These are phyloP conservation scores for Drosophila pruinosa DNA, from an alignment of 1,140 invertebrate species.

Conservation along the genomic window DNA sequence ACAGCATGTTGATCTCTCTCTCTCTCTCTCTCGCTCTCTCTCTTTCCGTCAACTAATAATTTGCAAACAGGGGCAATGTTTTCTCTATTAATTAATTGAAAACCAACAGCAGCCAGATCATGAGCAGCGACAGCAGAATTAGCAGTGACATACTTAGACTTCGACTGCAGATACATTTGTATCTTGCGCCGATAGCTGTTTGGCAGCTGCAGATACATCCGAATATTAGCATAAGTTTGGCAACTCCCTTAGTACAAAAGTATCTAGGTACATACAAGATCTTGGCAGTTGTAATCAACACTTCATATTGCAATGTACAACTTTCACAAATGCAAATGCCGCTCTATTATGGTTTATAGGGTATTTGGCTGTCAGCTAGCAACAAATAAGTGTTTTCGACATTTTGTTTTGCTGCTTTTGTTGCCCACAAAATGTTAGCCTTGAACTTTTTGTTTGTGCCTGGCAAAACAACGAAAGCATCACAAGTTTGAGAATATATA, in stretches of 20 bases:
- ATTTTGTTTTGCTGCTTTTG: slow-evolving; percentile 41
- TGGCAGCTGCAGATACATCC: not conserved
- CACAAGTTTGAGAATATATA: slow-evolving; percentile 25
- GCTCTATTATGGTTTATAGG: not conserved
- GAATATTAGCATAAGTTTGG: not conserved
- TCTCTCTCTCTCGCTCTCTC: not conserved
- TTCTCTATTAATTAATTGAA: slow-evolving; percentile 53
- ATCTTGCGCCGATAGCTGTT: slow-evolving; percentile 28
- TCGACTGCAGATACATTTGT: slow-evolving; percentile 35
- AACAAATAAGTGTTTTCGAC: not conserved
- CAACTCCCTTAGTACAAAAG: too few species aligned
- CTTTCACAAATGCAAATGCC: slow-evolving; percentile 23
- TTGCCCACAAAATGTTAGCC: slow-evolving; percentile 65
- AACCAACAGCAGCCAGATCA: slow-evolving; percentile 27
- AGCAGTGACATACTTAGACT: slow-evolving; percentile 56
- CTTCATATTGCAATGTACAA: too few species aligned
- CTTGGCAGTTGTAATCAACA: too few species aligned
- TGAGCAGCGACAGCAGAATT: slow-evolving; percentile 47
- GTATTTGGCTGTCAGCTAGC: not conserved
- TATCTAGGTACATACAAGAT: too few species aligned
- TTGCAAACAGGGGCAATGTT: slow-evolving; percentile 62
- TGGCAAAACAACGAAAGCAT: slow-evolving; percentile 39
- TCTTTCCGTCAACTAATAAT: slow-evolving; percentile 22
- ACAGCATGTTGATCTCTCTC: slow-evolving; percentile 23
- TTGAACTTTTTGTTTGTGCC: slow-evolving; percentile 75